A percentile compares a stretch with the other conserved stretches of the same genome.
Evolutionary conservation across 2,888 invertebrate genomes (phyloP).

Genomic region (Hylaea fasciaria): DNA sequence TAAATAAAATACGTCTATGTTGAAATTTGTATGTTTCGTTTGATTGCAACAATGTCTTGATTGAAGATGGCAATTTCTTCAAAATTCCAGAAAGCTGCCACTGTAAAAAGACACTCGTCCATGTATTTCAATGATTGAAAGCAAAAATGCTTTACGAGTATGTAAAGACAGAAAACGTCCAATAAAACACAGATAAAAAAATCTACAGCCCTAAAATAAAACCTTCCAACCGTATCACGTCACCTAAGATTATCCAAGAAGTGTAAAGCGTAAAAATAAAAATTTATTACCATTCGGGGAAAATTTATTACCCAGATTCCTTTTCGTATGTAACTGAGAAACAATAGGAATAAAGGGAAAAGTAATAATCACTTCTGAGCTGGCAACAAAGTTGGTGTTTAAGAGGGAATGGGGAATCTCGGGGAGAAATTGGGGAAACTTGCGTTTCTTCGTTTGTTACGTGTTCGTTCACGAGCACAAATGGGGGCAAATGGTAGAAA

Average conservation of each 20-base stretch:
- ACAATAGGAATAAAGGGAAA: constrained; percentile 45
- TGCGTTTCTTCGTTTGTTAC: constrained; percentile 36
- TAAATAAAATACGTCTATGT: too few species aligned
- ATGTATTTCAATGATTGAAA: not conserved
- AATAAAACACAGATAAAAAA: constrained; percentile 23
- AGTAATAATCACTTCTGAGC: constrained; percentile 50
- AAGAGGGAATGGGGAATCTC: constrained; percentile 36
- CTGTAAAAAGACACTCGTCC: not conserved
- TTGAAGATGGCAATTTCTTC: too few species aligned
- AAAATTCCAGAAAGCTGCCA: too few species aligned
- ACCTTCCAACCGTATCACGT: constrained; percentile 39
- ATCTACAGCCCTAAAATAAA: constrained; percentile 23
- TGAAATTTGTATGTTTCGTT: too few species aligned
- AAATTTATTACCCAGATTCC: constrained; percentile 46
- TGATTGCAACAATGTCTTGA: too few species aligned
- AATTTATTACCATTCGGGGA: constrained; percentile 46
- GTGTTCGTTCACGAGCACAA: constrained; percentile 14
- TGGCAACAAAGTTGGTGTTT: constrained; percentile 43
- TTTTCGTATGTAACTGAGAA: constrained; percentile 44
- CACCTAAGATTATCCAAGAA: constrained; percentile 49
- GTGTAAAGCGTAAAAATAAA: constrained; percentile 53
- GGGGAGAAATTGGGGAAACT: too few species aligned
- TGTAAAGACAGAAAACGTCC: constrained; percentile 18
- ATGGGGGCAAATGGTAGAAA: too few species aligned
- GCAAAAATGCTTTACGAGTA: constrained; percentile 11